Conservation (phyloP, 2,113 vertebrate species). For the cat (Felis catus) region F.catus_Fca126_mat1.0 CM031415.1:173509501-173510000, state of each 20-base stretch:
- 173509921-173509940: not conserved
- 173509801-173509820: not conserved
- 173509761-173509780: not conserved
- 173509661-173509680: not conserved
- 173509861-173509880: not conserved
- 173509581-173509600: not conserved
- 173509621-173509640: not conserved
- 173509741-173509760: not conserved
- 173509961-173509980: not conserved
- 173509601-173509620: not conserved
- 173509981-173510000: not conserved
- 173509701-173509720: not conserved
- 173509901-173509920: not conserved
- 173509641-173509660: not conserved
- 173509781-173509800: not conserved
- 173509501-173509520: not conserved
- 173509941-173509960: not conserved
- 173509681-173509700: not conserved
- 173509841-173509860: not conserved
- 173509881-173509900: not conserved
- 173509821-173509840: not conserved
- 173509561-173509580: not conserved
- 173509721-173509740: not conserved
- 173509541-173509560: not conserved
- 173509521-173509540: not conserved